Base-by-base conservation (phyloP, 2,797 vertebrate genomes). In the Lutjanus argentimaculatus region DNA sequence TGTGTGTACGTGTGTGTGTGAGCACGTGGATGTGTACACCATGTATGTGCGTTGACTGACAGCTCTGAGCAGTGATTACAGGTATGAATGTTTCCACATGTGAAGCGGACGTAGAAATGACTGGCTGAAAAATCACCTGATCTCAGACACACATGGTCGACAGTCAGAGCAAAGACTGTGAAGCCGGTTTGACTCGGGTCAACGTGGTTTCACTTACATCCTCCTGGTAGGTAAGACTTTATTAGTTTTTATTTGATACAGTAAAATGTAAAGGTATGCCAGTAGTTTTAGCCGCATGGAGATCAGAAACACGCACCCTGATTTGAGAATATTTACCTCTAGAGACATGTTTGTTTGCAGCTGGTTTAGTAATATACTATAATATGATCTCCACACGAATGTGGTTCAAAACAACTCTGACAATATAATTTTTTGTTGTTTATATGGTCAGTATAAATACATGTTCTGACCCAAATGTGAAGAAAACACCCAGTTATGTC, bases 51-150 rank as follows among this genome's bases (percentile, higher is more conserved):
- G 22, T 25, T 76, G 75, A 90, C 53, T 85, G 86, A 88, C 87
- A 72, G 79, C 51, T 61, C 69, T 72, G 68, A 74, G 53, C 77
- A 70, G 69, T 76, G 80, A 86, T 91, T 72, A 42, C 70, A 75
- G 9, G 63, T 75, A 72, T 87, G 85, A 94, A 79, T 46, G 81
- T 81, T 93, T 91, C 91, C 92, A 92, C 78, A 88, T 93, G 90
- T 75, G 82, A 79, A 57, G 56, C 7, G 45, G 70, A 88, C 76
- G 79, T 25, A 75, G 80, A 79, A 67, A 51, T 74, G 77, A 85
- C 78, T 64, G 80, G 69, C 67, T 70, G 67, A 82, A 83, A 78
- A 84, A 72, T 84, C 78, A 80, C 73, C 75, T 64, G 82, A 76
- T 77, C 45, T 62, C 63, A n/a, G 17, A n/a, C 75, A 30, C 67